Percentiles rank a stretch among this genome's conserved stretches.
These are phyloP conservation scores for Manduca sexta DNA, from an alignment of 1,140 invertebrate species.

Conservation along the genomic window DNA sequence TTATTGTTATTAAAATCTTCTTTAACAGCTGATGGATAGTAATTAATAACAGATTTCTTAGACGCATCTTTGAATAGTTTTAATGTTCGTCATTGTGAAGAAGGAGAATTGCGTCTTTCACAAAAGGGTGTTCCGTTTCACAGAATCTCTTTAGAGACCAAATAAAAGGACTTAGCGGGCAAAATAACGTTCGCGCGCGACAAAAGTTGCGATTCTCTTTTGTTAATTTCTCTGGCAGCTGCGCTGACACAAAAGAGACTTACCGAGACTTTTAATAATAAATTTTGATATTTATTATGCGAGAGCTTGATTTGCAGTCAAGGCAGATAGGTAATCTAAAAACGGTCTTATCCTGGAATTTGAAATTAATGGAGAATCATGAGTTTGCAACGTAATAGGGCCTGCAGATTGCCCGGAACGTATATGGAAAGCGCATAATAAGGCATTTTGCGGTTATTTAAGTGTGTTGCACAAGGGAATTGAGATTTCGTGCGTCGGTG, in stretches of 20 bases:
- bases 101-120: slow-evolving; percentile 10
- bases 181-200: slow-evolving; percentile 50
- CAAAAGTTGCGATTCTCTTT: slow-evolving; percentile 63
- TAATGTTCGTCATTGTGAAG: slow-evolving; percentile 24
- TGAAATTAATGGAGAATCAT: slow-evolving; percentile 59
- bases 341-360: slow-evolving; percentile 29
- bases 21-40: slow-evolving; percentile 28
- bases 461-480: slow-evolving; percentile 63
- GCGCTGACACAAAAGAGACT: slow-evolving; percentile 50
- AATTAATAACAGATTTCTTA: slow-evolving; percentile 26
- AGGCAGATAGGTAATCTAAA: not conserved
- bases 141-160: slow-evolving; percentile 40
- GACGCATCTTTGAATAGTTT: slow-evolving; percentile 30
- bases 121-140: slow-evolving; percentile 53
- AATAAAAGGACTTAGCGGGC: slow-evolving; percentile 42
- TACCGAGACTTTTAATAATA: slow-evolving; percentile 15
- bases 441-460: slow-evolving; percentile 71
- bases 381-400: slow-evolving; percentile 48
- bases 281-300: not conserved
- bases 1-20: no score
- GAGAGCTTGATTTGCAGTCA: not conserved
- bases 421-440: slow-evolving; percentile 69
- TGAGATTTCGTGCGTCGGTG: slow-evolving; percentile 62
- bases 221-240: slow-evolving; percentile 57
- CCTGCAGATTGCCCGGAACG: slow-evolving; percentile 55